A percentile compares a stretch with the other conserved stretches of the same genome.
These are phyloP conservation scores for Seriola rivoliana DNA, from an alignment of 2,113 vertebrate genomes.

Conservation along the genomic window DNA sequence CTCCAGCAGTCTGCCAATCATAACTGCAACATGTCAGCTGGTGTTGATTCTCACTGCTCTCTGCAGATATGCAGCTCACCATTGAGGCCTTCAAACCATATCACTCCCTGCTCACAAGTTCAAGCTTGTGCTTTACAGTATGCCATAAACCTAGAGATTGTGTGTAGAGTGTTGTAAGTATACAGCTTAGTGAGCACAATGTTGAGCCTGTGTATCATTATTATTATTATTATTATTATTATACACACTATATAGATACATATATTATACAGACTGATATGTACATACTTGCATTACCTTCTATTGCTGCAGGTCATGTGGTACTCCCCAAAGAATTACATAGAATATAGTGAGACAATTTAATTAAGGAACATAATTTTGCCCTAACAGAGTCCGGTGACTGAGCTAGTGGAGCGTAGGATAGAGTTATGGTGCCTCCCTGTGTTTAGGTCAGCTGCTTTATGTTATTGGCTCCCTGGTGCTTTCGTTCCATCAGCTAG, in stretches of 20 bases:
- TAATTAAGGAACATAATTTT: slow-evolving; percentile 56
- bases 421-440: slow-evolving; percentile 57
- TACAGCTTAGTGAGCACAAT: background rate
- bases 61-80: slow-evolving; percentile 41
- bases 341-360: slow-evolving; percentile 27
- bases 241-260: background rate
- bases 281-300: slow-evolving; percentile 1
- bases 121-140: slow-evolving; percentile 28
- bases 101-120: slow-evolving; percentile 33
- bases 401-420: slow-evolving; percentile 34
- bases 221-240: background rate
- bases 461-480: slow-evolving; percentile 45
- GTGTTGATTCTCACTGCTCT: slow-evolving; percentile 38
- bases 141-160: slow-evolving; percentile 10
- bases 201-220: background rate
- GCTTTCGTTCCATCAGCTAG: slow-evolving; percentile 31
- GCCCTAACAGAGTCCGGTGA: slow-evolving; percentile 10
- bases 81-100: slow-evolving; percentile 34
- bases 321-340: slow-evolving; percentile 14
- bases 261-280: background rate
- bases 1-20: slow-evolving; percentile 76
- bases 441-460: slow-evolving; percentile 67
- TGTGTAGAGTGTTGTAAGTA: background rate
- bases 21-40: slow-evolving; percentile 66
- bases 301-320: background rate